Evolutionary conservation across 92 coral and sea anemone genomes (phyloP), one percentile per base, ranked within the genome.

Genomic region (Actinernus sp.): DNA sequence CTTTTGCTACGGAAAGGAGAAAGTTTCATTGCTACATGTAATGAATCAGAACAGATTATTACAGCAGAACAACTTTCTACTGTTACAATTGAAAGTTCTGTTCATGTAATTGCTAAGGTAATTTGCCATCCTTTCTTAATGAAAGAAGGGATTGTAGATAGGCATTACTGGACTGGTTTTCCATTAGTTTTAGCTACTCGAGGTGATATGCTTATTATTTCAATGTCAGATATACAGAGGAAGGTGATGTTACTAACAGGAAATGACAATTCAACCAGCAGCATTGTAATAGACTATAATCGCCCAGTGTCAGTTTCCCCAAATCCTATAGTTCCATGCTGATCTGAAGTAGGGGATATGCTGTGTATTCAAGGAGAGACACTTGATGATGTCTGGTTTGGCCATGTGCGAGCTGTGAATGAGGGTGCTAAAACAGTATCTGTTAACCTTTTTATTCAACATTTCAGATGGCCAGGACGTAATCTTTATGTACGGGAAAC

Each of bases 141-240:
- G 59, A 2, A 23, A 4, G 32, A 52, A 12, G 59, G 59, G 12
- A 24, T 3, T 7, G 26, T 16, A 52, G 59, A 19, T 21, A 19
- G 14, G 11, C 59, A 52, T 52, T 52, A 52, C 28, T 52, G 59
- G 59, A 19, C 59, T 21, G 28, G 59, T 28, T 52, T 52, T 52
- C 59, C 32, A 23, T 8, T 52, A 16, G 59, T 52, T 1, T 52
- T 6, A 19, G 13, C 31, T 52, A 16, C 59, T 24, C 31, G 31
- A 4, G 10, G 29, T 9, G 28, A 52, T 19, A 5, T 21, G n/a
- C 12, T 6, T 34, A 14, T 52, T 52, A 5, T 52, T 9, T 8
- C 4, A 13, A 0, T 52, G 18, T 52, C 59, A 52, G 31, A 1
- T 1, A 52, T 52, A 23, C 10, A 28, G 11, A 52, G 59, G 29